Evolutionary conservation across 1,140 invertebrate species (phyloP).

Genomic region (Brachystomella parvula): DNA sequence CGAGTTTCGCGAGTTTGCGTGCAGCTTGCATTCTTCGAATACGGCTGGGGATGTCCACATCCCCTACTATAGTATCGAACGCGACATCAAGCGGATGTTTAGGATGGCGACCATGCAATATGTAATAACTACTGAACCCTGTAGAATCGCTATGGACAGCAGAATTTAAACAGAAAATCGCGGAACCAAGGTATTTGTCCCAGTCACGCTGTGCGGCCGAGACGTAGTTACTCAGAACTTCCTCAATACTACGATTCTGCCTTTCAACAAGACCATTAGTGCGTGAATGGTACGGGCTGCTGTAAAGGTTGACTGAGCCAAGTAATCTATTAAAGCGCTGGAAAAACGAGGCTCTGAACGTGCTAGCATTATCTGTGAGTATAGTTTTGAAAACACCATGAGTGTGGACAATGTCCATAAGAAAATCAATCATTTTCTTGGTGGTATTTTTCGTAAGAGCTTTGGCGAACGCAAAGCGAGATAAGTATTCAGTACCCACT

Average conservation of each 20-base stretch:
- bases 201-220: neutral
- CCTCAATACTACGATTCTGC: neutral
- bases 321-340: no score
- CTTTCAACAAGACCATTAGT: neutral
- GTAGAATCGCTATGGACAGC: neutral
- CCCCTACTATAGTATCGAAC: neutral
- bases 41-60: neutral
- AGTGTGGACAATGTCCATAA: neutral
- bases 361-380: constrained; percentile 30
- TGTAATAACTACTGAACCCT: neutral
- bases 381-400: constrained; percentile 28
- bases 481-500: constrained; percentile 27
- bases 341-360: constrained; percentile 25
- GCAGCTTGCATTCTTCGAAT: neutral
- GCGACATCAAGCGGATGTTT: neutral
- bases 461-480: constrained; percentile 38
- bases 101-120: neutral
- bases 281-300: neutral
- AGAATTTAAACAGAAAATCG: neutral
- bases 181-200: constrained; percentile 1
- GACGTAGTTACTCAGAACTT: neutral
- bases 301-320: constrained; percentile 2
- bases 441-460: constrained; percentile 22
- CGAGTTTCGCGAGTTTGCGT: neutral
- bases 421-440: neutral